phyloP scores from a whole-genome alignment of 1,140 invertebrate species.

The Apis laboriosa region DNA sequence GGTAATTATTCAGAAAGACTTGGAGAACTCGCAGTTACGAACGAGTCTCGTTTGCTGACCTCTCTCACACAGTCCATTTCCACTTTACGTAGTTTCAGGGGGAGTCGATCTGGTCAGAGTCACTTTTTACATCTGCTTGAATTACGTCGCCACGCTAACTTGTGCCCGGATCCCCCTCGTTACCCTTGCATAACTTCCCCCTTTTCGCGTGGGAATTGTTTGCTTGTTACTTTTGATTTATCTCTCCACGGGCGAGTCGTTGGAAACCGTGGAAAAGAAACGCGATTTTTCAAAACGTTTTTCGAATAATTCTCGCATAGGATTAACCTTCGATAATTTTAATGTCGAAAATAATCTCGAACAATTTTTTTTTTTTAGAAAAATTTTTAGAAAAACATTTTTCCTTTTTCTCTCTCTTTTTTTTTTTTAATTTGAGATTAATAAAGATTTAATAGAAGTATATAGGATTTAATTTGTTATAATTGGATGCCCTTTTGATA shows the following conservation, averaged over 20 bases:
- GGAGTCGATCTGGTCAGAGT: constrained; percentile 26
- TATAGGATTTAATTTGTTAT: too few relatives aligned
- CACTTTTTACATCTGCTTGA: constrained; percentile 36
- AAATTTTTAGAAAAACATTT: not conserved
- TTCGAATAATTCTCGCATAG: not conserved
- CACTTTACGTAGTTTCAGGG: constrained; percentile 30
- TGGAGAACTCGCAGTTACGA: not conserved
- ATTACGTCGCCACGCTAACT: constrained; percentile 15
- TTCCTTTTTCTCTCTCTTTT: too few relatives aligned
- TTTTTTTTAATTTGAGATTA: too few relatives aligned
- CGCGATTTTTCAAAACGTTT: not conserved
- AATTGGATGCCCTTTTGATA: too few relatives aligned
- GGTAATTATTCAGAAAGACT: constrained; percentile 8
- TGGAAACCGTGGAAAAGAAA: not conserved
- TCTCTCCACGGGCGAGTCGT: not conserved
- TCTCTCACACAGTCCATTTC: constrained; percentile 22
- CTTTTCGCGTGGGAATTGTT: constrained; percentile 8
- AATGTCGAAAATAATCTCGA: not conserved
- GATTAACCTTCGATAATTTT: not conserved
- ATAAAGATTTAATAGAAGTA: too few relatives aligned
- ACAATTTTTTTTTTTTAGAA: too few relatives aligned
- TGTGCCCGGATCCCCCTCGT: constrained; percentile 6
- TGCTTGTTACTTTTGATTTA: constrained; percentile 24
- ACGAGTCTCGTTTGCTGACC: constrained; percentile 11
- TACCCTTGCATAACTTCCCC: constrained; percentile 12